These are phyloP conservation scores for Armadillidium nasatum DNA, from an alignment of 1,140 invertebrate species.

Conservation along the genomic window DNA sequence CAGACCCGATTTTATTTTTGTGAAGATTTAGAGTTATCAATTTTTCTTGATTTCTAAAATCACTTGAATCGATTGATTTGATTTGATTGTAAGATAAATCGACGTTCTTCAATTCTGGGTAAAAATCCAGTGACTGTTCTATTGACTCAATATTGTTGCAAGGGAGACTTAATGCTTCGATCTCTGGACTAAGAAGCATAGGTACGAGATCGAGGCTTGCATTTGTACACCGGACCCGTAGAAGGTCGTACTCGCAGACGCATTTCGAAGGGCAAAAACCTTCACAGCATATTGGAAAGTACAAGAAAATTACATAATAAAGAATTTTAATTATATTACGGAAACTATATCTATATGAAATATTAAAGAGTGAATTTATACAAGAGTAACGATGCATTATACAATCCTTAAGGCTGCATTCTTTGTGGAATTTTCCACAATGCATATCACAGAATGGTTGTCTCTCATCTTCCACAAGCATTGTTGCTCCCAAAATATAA, in stretches of 20 bases:
- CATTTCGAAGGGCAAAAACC: constrained; percentile 70
- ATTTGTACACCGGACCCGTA: constrained; percentile 77
- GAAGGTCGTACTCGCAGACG: constrained; percentile 78
- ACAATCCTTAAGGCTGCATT: background rate
- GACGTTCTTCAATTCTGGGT: constrained; percentile 47
- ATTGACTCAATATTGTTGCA: constrained; percentile 34
- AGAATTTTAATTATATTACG: no score
- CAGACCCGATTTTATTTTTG: background rate
- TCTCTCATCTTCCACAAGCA: background rate
- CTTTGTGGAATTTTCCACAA: background rate
- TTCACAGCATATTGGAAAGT: constrained; percentile 19
- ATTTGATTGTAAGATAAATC: constrained; percentile 48
- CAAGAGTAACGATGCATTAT: background rate
- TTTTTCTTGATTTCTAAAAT: constrained; percentile 62
- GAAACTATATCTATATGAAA: no score
- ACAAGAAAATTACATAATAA: background rate
- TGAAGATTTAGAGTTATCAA: background rate
- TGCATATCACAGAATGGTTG: background rate
- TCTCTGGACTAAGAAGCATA: constrained; percentile 82
- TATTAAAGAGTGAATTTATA: no score
- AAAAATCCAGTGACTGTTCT: constrained; percentile 47
- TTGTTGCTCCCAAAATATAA: no score
- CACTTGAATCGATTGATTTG: constrained; percentile 59
- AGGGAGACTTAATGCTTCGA: constrained; percentile 54
- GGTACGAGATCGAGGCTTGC: constrained; percentile 81